Evolutionary conservation across 2,888 invertebrate species (phyloP), one percentile per base, ranked within the genome.

Genomic region (Thera britannica): DNA sequence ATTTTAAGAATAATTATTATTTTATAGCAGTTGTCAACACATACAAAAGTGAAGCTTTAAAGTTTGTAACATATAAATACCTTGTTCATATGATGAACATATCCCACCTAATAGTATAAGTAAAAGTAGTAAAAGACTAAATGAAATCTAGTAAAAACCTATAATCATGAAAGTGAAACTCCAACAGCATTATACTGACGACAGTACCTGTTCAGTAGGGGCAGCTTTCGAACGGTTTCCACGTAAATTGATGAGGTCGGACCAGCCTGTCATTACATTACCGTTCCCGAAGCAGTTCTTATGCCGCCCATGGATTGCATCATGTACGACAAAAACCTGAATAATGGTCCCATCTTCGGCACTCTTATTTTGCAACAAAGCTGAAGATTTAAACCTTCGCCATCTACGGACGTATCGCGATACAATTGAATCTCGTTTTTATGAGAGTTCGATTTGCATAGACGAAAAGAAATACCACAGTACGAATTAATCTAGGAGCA

Each of bases 191-290:
- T 70, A 52, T 68, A 65, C 54, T 61, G 66, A 38, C 58, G 73
- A 77, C 73, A 76, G 76, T 81, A 83, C 82, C 56, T 46, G 77
- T 66, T 66, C 66, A 62, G 70, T 75, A 35, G 62, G 77, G 70
- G 55, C 80, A 76, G 72, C 81, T 82, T 83, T 81, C 83, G 71
- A 78, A 75, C 72, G 63, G 76, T 76, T 80, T 81, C 77, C 75
- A 49, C 77, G 78, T 78, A 79, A 77, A 83, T 76, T 72, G 72
- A 63, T 69, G 64, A 67, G 70, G 72, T 68, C 69, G 46, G 48
- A 70, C 71, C 9, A 56, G 59, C 58, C 67, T 67, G 71, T 70
- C 62, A 74, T 70, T 77, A 76, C 77, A 65, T 62, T 74, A 75
- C 62, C 71, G 66, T 74, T 56, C 62, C 72, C 67, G 67, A 67